Evolutionary conservation across 2,888 invertebrate species (phyloP).

Genomic region (Theretra japonica): DNA sequence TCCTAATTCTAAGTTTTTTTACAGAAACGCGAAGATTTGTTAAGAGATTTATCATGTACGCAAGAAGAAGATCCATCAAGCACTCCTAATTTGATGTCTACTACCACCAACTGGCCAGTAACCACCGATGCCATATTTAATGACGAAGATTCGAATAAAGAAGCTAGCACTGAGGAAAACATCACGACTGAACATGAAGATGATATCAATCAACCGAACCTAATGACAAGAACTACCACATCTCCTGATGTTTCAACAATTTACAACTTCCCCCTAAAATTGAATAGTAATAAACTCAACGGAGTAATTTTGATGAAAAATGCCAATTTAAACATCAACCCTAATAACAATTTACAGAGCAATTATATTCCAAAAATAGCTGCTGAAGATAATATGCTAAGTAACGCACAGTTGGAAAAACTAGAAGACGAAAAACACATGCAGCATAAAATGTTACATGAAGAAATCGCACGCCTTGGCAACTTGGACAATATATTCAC

Average conservation of each 20-base stretch:
- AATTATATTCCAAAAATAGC: conserved; percentile 68
- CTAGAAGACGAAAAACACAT: conserved; percentile 71
- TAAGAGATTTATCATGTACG: conserved; percentile 84
- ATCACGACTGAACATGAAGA: conserved; percentile 61
- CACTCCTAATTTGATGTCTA: conserved; percentile 49
- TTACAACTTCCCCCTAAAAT: conserved; percentile 38
- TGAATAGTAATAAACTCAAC: conserved; percentile 46
- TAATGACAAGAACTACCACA: conserved; percentile 49
- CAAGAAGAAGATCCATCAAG: conserved; percentile 77
- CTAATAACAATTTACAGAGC: conserved; percentile 68
- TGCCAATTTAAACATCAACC: conserved; percentile 51
- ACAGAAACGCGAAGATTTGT: conserved; percentile 86
- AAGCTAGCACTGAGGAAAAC: conserved; percentile 60
- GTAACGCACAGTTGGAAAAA: conserved; percentile 64
- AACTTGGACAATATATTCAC: conserved; percentile 78
- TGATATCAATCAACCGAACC: conserved; percentile 55
- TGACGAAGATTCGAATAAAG: conserved; percentile 63
- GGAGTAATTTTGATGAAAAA: conserved; percentile 54
- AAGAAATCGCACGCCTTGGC: conserved; percentile 74
- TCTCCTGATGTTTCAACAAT: conserved; percentile 40
- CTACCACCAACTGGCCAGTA: conserved; percentile 52
- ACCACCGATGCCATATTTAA: conserved; percentile 55
- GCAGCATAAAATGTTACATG: conserved; percentile 76
- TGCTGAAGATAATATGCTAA: conserved; percentile 56
- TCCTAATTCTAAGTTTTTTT: conserved; percentile 40